Base-by-base conservation (phyloP, 2,113 vertebrate species). In the Zosterops japonicus region DNA sequence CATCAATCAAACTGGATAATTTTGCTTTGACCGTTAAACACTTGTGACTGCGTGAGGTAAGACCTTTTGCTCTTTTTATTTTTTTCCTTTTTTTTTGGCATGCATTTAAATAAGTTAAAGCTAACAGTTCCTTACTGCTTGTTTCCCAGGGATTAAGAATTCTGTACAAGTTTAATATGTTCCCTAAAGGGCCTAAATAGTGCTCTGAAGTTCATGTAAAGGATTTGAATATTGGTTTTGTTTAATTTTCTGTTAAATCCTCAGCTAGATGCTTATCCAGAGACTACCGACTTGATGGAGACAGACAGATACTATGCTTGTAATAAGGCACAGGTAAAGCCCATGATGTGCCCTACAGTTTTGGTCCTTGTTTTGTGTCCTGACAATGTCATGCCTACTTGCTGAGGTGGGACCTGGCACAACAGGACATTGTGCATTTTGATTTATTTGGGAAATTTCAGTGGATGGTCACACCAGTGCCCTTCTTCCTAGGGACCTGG, bases 1-100 rank as follows among this genome's bases (percentile, higher is more conserved):
- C n/a, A 46, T 46, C 91, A 80, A 42, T 67, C 65, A 89, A 44
- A 87, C 50, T 68, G 82, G 89, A 95, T 84, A 76, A 75, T 81
- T 82, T 87, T 92, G 3, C 57, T 72, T 86, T 95, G 91, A 95
- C 67, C 10, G 33, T 59, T 84, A 70, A 71, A 69, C 1, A 44
- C 3, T 69, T 64, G 16, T 41, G 10, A 18, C 21, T 92, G 46
- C 92, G 42, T 42, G 35, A 95, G 94, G 90, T 96, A 94, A 83
- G 91, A 12, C 14, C 1, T 33, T 39, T 47, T 68, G 7, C 4
- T 64, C 2, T 29, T 20, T 2, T 21, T 4, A 5, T 20, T 5
- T 33, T 50, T 16, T 13, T 6, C 8, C 14, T 29, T 72, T 50
- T 29, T 72, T 50, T 31, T 21, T 49, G 6, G 27, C 14, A 16